Percentiles rank a stretch among this genome's conserved stretches.
Conservation (phyloP, 2,797 vertebrate species). For the Diplodus puntazzo region DNA sequence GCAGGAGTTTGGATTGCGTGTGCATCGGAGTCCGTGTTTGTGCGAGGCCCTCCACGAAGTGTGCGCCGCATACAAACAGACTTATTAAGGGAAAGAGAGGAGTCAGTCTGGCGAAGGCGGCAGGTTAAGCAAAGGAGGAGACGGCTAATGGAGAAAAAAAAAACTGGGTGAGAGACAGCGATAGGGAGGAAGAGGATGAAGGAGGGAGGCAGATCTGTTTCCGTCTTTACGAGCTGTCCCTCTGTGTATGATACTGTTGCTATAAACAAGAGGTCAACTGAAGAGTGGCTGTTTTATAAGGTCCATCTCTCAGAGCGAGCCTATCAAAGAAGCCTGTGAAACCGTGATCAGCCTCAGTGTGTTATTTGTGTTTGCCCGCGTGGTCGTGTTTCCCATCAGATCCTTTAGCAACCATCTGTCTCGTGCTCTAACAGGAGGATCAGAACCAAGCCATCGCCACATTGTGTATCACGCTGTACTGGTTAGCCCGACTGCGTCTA, state of each 20-base stretch:
- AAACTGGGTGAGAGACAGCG: constrained; percentile 8
- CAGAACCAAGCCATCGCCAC: constrained; percentile 29
- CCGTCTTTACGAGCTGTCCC: constrained; percentile 62
- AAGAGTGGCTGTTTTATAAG: constrained; percentile 74
- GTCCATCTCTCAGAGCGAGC: constrained; percentile 63
- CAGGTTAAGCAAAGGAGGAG: constrained; percentile 60
- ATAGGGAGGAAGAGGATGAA: constrained; percentile 27
- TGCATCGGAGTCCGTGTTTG: constrained; percentile 51
- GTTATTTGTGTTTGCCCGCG: constrained; percentile 45
- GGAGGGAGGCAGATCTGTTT: constrained; percentile 36
- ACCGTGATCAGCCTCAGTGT: constrained; percentile 50
- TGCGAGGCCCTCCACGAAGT: constrained; percentile 54
- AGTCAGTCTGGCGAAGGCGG: constrained; percentile 32
- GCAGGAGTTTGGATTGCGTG: constrained; percentile 39
- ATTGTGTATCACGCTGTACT: constrained; percentile 9
- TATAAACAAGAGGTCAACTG: constrained; percentile 75
- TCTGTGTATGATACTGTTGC: constrained; percentile 66
- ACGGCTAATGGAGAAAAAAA: constrained; percentile 37
- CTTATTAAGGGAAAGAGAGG: constrained; percentile 55
- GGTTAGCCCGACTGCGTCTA: constrained; percentile 14
- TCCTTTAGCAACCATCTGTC: constrained; percentile 72
- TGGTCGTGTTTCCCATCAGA: constrained; percentile 65
- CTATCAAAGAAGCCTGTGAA: constrained; percentile 68
- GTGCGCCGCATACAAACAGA: constrained; percentile 63
- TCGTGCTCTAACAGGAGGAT: constrained; percentile 55